These are phyloP conservation scores for Tetranychus piercei DNA, from an alignment of 2,888 invertebrate genomes.

Conservation along the genomic window DNA sequence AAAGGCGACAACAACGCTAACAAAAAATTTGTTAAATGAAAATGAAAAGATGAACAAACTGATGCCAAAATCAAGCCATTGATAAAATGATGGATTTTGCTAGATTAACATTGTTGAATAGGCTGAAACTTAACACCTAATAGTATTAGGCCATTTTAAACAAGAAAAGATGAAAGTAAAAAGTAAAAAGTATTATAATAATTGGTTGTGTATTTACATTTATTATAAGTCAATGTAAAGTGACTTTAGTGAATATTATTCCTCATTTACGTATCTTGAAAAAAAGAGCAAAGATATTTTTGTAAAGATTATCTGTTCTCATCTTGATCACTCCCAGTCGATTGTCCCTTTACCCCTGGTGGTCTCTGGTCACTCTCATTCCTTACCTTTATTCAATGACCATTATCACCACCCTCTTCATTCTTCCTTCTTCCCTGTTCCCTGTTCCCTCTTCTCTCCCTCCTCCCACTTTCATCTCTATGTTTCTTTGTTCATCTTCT, in stretches of 20 bases:
- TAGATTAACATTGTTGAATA: too few species aligned
- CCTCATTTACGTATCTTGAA: neutral
- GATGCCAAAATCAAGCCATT: too few species aligned
- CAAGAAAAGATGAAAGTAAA: neutral
- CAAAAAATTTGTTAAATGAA: too few species aligned
- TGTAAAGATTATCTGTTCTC: neutral
- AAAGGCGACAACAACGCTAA: too few species aligned
- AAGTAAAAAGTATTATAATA: neutral
- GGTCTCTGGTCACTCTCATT: neutral
- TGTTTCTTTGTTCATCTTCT: neutral
- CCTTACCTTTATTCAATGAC: neutral
- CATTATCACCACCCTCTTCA: neutral
- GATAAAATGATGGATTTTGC: too few species aligned
- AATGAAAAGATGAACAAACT: too few species aligned
- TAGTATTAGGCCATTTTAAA: neutral
- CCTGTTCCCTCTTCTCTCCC: slow-evolving; percentile 2
- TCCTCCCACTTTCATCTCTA: neutral
- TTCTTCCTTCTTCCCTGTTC: neutral
- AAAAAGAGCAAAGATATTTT: neutral
- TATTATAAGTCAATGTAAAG: too few species aligned
- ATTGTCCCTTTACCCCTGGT: neutral
- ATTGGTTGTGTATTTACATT: too few species aligned
- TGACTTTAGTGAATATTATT: too few species aligned
- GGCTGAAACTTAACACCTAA: neutral
- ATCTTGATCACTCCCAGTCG: neutral